Evolutionary conservation across 2,888 invertebrate species (phyloP), one percentile per base, ranked within the genome.

Genomic region (Acleris literana): DNA sequence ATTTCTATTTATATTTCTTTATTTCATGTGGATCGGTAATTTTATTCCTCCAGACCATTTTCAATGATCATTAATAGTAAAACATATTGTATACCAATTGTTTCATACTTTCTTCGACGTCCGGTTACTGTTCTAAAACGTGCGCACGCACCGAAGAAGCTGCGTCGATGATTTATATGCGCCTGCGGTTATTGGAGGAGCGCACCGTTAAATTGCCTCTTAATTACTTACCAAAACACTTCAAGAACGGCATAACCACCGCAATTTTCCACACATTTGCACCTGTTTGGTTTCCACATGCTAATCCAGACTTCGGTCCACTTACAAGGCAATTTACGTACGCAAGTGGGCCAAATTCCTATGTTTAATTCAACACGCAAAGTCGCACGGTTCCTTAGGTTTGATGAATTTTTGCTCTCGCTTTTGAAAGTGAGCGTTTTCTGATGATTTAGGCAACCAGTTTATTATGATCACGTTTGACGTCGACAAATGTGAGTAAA

Each of bases 91-190:
- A 13, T 39, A 4, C 39, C 11, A 39, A 39, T 39, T 39, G 39
- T 39, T 13, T 39, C 3, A 3, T 39, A 13, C 13, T 39, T 39
- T 39, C 11, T 39, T 39, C 39, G 3, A 39, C 13, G 39, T 39
- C 39, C 39, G 16, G 16, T 17, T 17, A 2, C 46, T 46, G n/a
- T 46, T 7, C 46, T n/a, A 16, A 16, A 46, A 46, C 46, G 17
- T 13, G 53, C 53, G n/a, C 29, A 53, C 25, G 53, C 53, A 29
- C 17, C 25, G 16, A 9, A 53, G 53, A 53, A 53, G 53, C 53
- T 53, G 53, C 53, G 29, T 29, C 7, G 29, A 53, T 53, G 53
- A 53, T 53, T 53, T 53, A 53, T 29, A 9, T 46, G 46, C 53
- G 29, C 53, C 29, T 25, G 53, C 53, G 53, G 53, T 25, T 9